phyloP scores from a whole-genome alignment of 2,888 invertebrate species.

The Adineta ricciae region DNA sequence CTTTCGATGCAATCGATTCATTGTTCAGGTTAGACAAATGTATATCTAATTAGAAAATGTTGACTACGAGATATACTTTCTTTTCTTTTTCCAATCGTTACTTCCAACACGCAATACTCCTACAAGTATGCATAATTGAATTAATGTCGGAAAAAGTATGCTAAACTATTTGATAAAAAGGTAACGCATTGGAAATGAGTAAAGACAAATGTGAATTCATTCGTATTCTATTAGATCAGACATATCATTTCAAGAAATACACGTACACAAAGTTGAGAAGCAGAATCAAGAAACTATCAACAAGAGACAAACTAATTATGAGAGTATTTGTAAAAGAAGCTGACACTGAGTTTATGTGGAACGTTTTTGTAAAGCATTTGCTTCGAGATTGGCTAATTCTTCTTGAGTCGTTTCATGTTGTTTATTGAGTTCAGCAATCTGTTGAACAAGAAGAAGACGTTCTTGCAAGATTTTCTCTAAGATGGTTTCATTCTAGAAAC shows the following conservation, averaged over 20 bases:
- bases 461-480: slow-evolving; percentile 20
- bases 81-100: not conserved
- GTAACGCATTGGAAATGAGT: not conserved
- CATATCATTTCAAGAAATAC: not conserved
- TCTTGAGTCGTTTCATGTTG: slow-evolving; percentile 21
- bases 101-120: not conserved
- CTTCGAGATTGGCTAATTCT: slow-evolving; percentile 1
- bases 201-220: not conserved
- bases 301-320: not conserved
- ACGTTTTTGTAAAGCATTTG: not conserved
- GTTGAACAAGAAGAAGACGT: slow-evolving; percentile 12
- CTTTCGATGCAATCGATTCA: not conserved
- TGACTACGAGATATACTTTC: not conserved
- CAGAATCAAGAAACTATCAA: not conserved
- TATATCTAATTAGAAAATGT: not conserved
- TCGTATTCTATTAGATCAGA: not conserved
- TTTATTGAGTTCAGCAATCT: slow-evolving; percentile 18
- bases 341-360: not conserved
- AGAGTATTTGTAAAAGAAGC: not conserved
- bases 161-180: not conserved
- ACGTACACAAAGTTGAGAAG: not conserved
- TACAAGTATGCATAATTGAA: not conserved
- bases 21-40: not conserved
- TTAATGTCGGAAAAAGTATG: not conserved
- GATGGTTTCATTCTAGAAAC: slow-evolving; percentile 20